Conservation (phyloP, 2,113 vertebrate genomes). For the Cephalopterus ornatus region DNA sequence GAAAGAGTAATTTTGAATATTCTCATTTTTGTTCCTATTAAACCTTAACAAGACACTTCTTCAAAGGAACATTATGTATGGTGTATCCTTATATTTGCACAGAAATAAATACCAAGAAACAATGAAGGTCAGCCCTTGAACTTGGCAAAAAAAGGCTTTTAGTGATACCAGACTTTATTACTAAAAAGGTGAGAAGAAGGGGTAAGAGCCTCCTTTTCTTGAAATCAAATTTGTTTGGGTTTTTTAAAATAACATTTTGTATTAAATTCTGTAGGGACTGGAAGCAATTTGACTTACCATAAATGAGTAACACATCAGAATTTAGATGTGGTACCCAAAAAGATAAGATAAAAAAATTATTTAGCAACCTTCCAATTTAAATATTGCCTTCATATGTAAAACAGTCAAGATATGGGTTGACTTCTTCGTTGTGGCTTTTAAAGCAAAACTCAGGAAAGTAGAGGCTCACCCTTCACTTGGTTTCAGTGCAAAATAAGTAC, state of each 20-base stretch:
- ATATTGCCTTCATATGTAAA: neutral
- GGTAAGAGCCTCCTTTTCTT: neutral
- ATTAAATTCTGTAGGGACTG: neutral
- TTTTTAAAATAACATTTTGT: neutral
- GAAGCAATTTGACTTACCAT: neutral
- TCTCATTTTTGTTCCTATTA: neutral
- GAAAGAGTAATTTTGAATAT: neutral
- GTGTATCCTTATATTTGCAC: neutral
- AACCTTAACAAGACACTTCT: neutral
- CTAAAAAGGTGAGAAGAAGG: neutral
- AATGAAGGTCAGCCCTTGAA: neutral
- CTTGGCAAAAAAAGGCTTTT: neutral
- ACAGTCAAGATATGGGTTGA: neutral
- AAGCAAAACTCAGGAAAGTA: neutral
- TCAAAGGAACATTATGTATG: neutral
- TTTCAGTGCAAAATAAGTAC: neutral
- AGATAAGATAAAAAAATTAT: neutral
- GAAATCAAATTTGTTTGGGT: neutral
- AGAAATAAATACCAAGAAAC: neutral
- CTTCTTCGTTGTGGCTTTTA: neutral
- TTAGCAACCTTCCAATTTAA: neutral
- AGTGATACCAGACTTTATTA: neutral
- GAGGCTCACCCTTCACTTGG: neutral
- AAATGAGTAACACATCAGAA: neutral
- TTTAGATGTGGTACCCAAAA: neutral